A percentile compares a stretch with the other conserved stretches of the same genome.
These are phyloP conservation scores for Desmodus rotundus DNA, from an alignment of 2,113 vertebrate species.

Conservation along the genomic window DNA sequence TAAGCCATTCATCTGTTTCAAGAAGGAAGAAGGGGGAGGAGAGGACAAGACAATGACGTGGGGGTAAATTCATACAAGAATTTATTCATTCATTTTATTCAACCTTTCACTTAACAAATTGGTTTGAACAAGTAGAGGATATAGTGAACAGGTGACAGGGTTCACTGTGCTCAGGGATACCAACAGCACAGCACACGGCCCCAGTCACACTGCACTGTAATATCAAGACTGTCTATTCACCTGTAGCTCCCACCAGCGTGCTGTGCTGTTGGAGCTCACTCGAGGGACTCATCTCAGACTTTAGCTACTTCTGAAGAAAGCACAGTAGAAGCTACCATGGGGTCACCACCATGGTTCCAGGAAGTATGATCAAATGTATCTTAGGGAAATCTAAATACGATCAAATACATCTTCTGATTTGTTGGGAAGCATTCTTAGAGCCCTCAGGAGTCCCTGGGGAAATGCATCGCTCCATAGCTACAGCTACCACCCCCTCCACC, in stretches of 20 bases:
- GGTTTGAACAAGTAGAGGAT: not conserved
- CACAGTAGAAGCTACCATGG: not conserved
- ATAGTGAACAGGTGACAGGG: not conserved
- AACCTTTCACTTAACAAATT: not conserved
- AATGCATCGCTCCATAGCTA: not conserved
- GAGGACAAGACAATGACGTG: not conserved
- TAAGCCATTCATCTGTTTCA: not conserved
- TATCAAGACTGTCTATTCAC: not conserved
- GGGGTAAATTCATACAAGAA: not conserved
- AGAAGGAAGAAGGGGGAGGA: not conserved
- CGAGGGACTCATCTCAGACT: not conserved
- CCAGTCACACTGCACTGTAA: not conserved
- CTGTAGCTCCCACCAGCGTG: not conserved
- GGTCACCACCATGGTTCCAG: not conserved
- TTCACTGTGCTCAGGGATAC: not conserved
- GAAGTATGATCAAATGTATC: not conserved
- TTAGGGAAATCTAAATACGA: not conserved
- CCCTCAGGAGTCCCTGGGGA: not conserved
- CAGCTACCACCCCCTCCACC: fast-evolving
- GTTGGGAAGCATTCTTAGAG: not conserved
- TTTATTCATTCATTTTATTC: not conserved
- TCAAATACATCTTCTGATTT: not conserved
- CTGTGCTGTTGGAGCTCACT: no score
- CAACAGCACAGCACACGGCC: not conserved
- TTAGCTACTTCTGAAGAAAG: not conserved